Conservation (phyloP, 1,140 invertebrate species). For the Melipona quadrifasciata region DNA sequence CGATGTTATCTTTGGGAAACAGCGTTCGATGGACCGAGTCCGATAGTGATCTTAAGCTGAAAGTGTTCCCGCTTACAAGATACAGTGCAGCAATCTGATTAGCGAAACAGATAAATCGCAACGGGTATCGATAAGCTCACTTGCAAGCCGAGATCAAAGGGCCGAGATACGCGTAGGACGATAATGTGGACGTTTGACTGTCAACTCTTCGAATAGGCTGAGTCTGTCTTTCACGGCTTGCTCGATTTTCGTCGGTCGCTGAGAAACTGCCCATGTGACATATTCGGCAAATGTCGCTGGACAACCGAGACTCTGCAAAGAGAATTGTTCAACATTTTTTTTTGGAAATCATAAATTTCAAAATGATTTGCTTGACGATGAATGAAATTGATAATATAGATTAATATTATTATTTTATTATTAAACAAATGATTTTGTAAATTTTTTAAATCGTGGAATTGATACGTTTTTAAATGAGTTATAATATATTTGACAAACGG, state of each 20-base stretch:
- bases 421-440: no score
- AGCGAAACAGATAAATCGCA: not conserved
- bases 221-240: constrained; percentile 49
- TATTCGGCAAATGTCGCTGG: constrained; percentile 77
- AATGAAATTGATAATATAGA: no score
- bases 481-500: no score
- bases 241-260: constrained; percentile 49
- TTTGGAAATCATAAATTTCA: not conserved
- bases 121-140: constrained; percentile 64
- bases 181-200: constrained; percentile 60
- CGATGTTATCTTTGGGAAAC: not conserved
- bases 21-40: not conserved
- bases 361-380: no score
- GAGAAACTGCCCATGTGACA: constrained; percentile 77
- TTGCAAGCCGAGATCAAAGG: constrained; percentile 78
- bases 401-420: no score
- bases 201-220: constrained; percentile 46
- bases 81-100: not conserved
- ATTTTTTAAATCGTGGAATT: no score
- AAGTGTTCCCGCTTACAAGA: not conserved
- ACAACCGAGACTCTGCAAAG: constrained; percentile 40
- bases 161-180: constrained; percentile 68
- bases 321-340: not conserved
- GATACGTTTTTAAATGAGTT: no score
- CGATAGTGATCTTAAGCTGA: not conserved